Base-by-base conservation (phyloP, 2,888 invertebrate genomes). In the Dugesia japonica region DNA sequence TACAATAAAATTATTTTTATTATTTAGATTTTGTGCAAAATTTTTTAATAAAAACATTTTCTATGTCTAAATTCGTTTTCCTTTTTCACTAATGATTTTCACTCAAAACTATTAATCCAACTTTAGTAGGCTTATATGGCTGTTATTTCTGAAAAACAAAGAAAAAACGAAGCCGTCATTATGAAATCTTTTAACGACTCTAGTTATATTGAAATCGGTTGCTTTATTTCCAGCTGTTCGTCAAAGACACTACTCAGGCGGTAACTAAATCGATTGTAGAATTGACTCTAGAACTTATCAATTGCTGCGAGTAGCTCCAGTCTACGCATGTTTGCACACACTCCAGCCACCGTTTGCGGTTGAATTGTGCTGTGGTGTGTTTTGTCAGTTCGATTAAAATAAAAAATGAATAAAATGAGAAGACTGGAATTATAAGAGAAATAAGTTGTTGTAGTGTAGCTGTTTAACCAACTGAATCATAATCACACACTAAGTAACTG, bases 221-320 rank as follows among this genome's bases (percentile, higher is more conserved):
- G 56, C 23, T 56, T 56, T 56, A 23, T 56, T 56, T 56, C 56
- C 56, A 56, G 56, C 56, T 56, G 56, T 56, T 56, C 56, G 56
- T 56, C 56, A 56, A 56, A 56, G 23, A 7, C 56, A 56, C 56
- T 56, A 56, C 56, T 56, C 56, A 56, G 56, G 56, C 56, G 56
- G 56, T 56, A 56, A 56, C 56, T 56, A 56, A 56, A 56, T 56
- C 56, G 56, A 56, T 56, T 56, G 17, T 20, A 56, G n/a, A 56
- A 56, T 56, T 9, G 56, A 56, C 56, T 56, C 56, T 56, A 56
- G 56, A 56, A 56, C n/a, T 56, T 56, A 56, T 56, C 56, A 56
- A 56, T 56, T 56, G 56, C 56, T 56, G 56, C 56, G 56, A 56
- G 56, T 56, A 56, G 56, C 56, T 56, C 23, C 56, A 56, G 4